These are phyloP conservation scores for Neolamprologus fasciatus DNA, from an alignment of 2,113 vertebrate species.

Conservation along the genomic window DNA sequence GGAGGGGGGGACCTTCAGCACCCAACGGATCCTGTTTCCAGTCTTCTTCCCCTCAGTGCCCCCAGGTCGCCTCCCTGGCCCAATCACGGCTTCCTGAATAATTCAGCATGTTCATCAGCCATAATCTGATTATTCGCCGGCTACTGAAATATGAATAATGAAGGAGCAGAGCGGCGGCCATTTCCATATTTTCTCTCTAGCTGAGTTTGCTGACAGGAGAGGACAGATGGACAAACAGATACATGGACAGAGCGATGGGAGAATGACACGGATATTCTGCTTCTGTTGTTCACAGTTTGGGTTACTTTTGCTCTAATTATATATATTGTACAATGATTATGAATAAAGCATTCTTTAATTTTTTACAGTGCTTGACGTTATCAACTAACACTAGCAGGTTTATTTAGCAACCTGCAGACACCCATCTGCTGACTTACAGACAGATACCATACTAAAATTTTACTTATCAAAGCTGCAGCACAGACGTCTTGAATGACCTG, in stretches of 20 bases:
- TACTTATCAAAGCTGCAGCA: background rate
- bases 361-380: background rate
- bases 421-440: background rate
- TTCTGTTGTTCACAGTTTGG: background rate
- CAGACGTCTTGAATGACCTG: background rate
- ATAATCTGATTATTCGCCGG: conserved; percentile 70
- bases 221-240: conserved; percentile 21
- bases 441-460: too few relatives aligned
- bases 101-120: conserved; percentile 70
- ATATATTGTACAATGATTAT: background rate
- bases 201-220: background rate
- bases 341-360: background rate
- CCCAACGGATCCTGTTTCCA: background rate
- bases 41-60: background rate
- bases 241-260: background rate
- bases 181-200: conserved; percentile 46
- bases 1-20: background rate
- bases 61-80: background rate
- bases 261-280: background rate
- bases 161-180: conserved; percentile 33
- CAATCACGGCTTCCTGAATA: conserved; percentile 69
- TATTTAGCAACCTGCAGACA: background rate
- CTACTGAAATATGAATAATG: conserved; percentile 68
- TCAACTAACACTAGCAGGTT: background rate
- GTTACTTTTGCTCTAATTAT: background rate